Evolutionary conservation across 1,140 invertebrate genomes (phyloP).

Genomic region (Lepidotrigona ventralis): DNA sequence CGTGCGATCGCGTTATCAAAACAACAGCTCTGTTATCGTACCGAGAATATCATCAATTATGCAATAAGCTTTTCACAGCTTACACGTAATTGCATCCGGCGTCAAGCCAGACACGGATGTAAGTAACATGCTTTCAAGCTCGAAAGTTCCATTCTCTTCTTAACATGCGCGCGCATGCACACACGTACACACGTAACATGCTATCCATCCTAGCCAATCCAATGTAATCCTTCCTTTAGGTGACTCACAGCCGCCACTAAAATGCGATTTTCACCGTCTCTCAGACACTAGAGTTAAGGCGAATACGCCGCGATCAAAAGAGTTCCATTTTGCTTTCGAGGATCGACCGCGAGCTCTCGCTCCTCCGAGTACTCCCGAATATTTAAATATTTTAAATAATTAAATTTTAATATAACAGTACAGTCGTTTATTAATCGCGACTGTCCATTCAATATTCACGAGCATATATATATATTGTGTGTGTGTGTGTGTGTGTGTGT

Average conservation of each 20-base stretch:
- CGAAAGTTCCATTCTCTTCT: conserved; percentile 12
- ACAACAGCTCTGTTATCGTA: neutral
- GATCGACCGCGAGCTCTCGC: neutral
- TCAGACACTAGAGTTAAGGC: neutral
- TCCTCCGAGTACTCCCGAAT: neutral
- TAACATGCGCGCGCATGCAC: neutral
- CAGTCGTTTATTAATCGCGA: too few relatives aligned
- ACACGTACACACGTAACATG: neutral
- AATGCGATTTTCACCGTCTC: conserved; percentile 10
- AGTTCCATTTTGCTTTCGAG: neutral
- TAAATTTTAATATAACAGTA: too few relatives aligned
- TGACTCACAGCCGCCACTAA: neutral
- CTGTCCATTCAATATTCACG: too few relatives aligned
- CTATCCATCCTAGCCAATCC: neutral
- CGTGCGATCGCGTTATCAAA: neutral
- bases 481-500: too few relatives aligned
- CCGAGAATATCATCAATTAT: neutral
- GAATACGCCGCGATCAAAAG: neutral
- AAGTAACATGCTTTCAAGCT: conserved; percentile 14
- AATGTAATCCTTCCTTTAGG: conserved; percentile 9
- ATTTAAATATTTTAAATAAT: too few relatives aligned
- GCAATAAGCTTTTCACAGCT: conserved; percentile 22
- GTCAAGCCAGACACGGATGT: neutral
- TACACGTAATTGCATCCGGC: neutral
- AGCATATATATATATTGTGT: too few relatives aligned